phyloP scores from a whole-genome alignment of 2,888 invertebrate species.

The Eurois occulta region DNA sequence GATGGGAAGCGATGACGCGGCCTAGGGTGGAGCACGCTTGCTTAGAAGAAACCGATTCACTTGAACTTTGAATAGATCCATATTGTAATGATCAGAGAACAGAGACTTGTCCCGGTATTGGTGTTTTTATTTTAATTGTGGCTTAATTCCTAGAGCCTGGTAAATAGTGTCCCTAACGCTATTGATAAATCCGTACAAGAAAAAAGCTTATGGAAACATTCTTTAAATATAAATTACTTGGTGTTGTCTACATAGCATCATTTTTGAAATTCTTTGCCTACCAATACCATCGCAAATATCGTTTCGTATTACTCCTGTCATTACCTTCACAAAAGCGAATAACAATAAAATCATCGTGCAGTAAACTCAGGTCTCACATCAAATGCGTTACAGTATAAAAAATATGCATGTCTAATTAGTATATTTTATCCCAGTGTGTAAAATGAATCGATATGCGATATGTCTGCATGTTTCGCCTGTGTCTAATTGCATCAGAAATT shows the following conservation, averaged over 20 bases:
- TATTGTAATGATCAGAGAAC: too few species aligned
- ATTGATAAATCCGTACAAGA: not conserved
- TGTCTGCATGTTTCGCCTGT: constrained; percentile 74
- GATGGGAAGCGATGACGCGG: too few species aligned
- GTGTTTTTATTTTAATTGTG: not conserved
- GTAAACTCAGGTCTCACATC: constrained; percentile 64
- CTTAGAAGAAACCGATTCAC: not conserved
- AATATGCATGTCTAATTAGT: constrained; percentile 79
- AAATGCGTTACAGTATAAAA: constrained; percentile 65
- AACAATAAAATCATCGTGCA: constrained; percentile 64
- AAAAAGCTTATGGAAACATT: not conserved
- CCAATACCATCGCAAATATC: constrained; percentile 21
- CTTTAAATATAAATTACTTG: not conserved
- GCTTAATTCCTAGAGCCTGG: not conserved
- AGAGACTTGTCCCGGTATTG: too few species aligned
- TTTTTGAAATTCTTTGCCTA: constrained; percentile 7
- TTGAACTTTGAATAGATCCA: too few species aligned
- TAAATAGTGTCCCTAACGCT: not conserved
- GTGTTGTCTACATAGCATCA: not conserved
- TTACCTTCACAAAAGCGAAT: constrained; percentile 60
- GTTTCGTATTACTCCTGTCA: constrained; percentile 54
- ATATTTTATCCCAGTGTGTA: constrained; percentile 72
- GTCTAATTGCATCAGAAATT: constrained; percentile 79
- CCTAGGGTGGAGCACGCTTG: not conserved
- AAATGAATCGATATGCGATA: constrained; percentile 73